Percentiles rank a stretch among this genome's conserved stretches.
Conservation (phyloP, 2,888 invertebrate species). For the Globia sparganii region DNA sequence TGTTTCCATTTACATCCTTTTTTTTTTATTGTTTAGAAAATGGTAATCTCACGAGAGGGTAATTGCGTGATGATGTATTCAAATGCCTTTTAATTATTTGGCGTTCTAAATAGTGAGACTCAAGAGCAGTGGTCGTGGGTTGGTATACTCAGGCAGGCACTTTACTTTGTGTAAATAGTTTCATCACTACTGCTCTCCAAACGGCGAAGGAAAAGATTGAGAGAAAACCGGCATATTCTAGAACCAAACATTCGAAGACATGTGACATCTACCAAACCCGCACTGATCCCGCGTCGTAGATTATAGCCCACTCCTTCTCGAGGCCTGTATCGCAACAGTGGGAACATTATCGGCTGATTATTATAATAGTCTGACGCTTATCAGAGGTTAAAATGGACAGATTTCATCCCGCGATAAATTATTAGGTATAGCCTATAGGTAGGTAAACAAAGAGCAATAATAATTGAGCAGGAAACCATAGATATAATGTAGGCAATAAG, state of each 20-base stretch:
- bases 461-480: neutral
- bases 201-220: neutral
- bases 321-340: neutral
- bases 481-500: neutral
- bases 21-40: neutral
- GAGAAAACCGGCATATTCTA: neutral
- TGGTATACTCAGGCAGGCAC: neutral
- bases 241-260: neutral
- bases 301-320: neutral
- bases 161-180: neutral
- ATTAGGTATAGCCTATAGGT: neutral
- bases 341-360: neutral
- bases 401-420: neutral
- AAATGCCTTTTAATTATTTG: neutral
- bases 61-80: neutral
- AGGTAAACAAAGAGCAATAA: neutral
- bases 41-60: neutral
- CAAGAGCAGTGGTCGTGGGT: neutral
- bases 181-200: neutral
- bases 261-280: too few species aligned
- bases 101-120: neutral
- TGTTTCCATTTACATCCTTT: constrained; percentile 39
- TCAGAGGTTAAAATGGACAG: neutral
- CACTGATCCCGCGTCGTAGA: neutral
- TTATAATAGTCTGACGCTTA: neutral